Base-by-base conservation (phyloP, 2,888 invertebrate genomes). In the Eupsilia transversa region DNA sequence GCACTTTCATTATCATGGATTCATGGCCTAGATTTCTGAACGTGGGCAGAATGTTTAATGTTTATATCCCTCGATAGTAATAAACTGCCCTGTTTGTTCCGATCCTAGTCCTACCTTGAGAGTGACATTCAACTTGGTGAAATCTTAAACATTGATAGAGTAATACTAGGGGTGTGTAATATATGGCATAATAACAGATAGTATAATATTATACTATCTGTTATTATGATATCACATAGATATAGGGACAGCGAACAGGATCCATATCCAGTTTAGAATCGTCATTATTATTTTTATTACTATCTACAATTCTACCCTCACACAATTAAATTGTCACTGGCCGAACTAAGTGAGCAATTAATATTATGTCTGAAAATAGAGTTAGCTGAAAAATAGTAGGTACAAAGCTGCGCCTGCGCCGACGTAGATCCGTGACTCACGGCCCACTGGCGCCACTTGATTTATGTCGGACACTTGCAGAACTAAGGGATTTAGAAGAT, bases 401-500 rank as follows among this genome's bases (percentile, higher is more conserved):
- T 74, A 77, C 70, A 66, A 64, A 72, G 74, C 64, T 86, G 89
- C 88, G 90, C 89, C 76, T 85, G 88, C 89, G 91, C 86, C 82
- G 88, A 88, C 90, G 91, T 88, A 89, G 89, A 87, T 86, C 86
- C 65, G 82, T 94, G 94, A 95, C 84, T 94, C 94, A 94, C 89
- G 74, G 82, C 87, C 89, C 88, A 71, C 89, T 94, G 95, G 95
- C 95, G 95, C 95, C 95, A 89, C 86, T 81, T 90, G 93, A 95
- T 95, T 95, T 94, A 95, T 93, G 67, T 89, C 86, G 90, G 90
- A 80, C 89, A 89, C 88, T 89, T 86, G 86, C 79, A 82, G 87
- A 90, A 92, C 91, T 90, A 90, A 88, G 79, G 88, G 86, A 87
- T 90, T 89, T 87, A 88, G 80, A 89, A 82, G 86, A 86, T 85